These are phyloP conservation scores for Shinisaurus crocodilurus DNA, from an alignment of 2,113 vertebrate species.

Conservation along the genomic window DNA sequence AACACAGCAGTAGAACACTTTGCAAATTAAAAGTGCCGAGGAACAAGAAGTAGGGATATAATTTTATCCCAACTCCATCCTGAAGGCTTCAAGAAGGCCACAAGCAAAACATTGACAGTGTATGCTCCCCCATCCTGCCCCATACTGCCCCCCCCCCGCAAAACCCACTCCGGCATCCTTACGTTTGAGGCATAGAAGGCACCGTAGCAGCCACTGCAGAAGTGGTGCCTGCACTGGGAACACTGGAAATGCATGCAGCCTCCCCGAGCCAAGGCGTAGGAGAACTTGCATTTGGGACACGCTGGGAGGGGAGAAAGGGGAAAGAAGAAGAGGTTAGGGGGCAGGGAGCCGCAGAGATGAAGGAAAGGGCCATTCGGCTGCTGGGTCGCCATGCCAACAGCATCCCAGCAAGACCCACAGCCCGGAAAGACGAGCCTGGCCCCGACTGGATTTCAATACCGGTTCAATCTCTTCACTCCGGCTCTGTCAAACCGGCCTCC, in stretches of 20 bases:
- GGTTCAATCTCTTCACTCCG: neutral
- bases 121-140: neutral
- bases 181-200: conserved; percentile 79
- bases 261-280: conserved; percentile 86
- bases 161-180: no score
- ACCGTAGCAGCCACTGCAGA: conserved; percentile 92
- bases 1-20: neutral
- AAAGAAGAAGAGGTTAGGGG: neutral
- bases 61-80: neutral
- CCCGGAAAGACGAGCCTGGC: neutral
- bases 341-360: neutral
- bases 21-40: neutral
- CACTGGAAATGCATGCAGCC: conserved; percentile 92
- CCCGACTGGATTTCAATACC: no score
- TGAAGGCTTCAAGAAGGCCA: neutral
- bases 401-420: neutral
- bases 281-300: conserved; percentile 87
- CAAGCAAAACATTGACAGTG: no score
- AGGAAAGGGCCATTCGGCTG: neutral
- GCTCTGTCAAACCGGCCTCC: neutral
- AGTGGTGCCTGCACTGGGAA: conserved; percentile 87
- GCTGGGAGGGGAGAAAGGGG: conserved; percentile 67
- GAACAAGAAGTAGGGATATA: neutral
- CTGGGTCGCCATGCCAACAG: fast-evolving
- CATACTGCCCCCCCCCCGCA: no score